A percentile compares a stretch with the other conserved stretches of the same genome.
Evolutionary conservation across 2,113 vertebrate genomes (phyloP).

Genomic region (Cyanoramphus novaezelandiae): DNA sequence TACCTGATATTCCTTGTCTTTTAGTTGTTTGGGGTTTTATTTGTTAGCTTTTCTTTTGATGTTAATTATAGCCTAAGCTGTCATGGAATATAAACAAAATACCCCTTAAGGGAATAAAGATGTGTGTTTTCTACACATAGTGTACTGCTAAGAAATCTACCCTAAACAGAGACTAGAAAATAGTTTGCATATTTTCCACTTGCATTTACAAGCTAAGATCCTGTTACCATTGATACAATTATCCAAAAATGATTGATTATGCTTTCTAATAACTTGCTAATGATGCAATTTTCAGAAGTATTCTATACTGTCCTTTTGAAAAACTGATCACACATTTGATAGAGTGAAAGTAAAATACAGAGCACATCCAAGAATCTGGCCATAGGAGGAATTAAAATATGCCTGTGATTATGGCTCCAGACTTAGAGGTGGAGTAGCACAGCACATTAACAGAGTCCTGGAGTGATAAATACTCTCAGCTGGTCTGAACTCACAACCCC

Average conservation of each 20-base stretch:
- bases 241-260: neutral
- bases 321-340: neutral
- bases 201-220: neutral
- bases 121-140: neutral
- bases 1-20: neutral
- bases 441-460: neutral
- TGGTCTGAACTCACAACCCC: neutral
- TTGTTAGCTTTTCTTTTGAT: neutral
- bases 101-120: neutral
- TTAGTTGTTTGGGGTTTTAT: neutral
- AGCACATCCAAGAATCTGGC: neutral
- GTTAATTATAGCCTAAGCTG: neutral
- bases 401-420: neutral
- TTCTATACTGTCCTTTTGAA: neutral
- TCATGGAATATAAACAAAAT: neutral
- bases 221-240: neutral
- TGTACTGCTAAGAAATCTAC: neutral
- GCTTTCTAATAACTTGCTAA: neutral
- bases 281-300: neutral
- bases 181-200: neutral
- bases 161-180: neutral
- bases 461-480: neutral
- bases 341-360: neutral
- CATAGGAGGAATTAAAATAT: neutral
- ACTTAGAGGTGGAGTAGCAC: neutral